These are phyloP conservation scores for Platerodrilus igneus DNA, from an alignment of 2,888 invertebrate species.

Conservation along the genomic window DNA sequence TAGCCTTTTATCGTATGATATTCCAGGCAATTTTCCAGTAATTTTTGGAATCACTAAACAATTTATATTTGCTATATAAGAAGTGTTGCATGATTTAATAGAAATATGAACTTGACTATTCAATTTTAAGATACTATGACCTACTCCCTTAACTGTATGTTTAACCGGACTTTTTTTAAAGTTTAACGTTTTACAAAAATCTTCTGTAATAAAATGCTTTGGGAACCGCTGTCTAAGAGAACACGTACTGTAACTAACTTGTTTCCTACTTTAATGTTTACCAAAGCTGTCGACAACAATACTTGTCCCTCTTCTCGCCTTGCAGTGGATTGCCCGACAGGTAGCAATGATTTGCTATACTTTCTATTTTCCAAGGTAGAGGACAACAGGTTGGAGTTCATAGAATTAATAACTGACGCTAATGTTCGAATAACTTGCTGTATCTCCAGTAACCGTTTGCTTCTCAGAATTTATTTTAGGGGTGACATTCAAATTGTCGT, in stretches of 20 bases:
- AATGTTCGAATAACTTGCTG: no score
- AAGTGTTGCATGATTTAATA: slow-evolving; percentile 1
- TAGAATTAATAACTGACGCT: no score
- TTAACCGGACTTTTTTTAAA: not conserved
- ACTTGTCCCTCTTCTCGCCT: no score
- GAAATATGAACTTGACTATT: slow-evolving; percentile 1
- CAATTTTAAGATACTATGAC: not conserved
- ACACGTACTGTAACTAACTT: slow-evolving; percentile 1
- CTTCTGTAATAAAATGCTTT: slow-evolving; percentile 10
- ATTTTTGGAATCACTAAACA: slow-evolving; percentile 12
- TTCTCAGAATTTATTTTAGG: no score
- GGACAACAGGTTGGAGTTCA: no score
- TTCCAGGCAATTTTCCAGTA: slow-evolving; percentile 7
- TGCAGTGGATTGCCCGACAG: no score
- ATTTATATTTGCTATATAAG: slow-evolving; percentile 2
- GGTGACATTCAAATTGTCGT: no score
- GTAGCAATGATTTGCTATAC: no score
- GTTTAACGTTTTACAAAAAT: slow-evolving; percentile 4
- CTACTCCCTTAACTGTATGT: slow-evolving; percentile 4
- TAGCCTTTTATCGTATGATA: slow-evolving; percentile 22
- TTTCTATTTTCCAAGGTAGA: no score
- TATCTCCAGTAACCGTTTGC: no score
- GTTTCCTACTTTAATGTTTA: not conserved
- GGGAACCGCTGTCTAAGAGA: slow-evolving; percentile 7
- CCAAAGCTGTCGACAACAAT: slow-evolving; percentile 2